A percentile compares a stretch with the other conserved stretches of the same genome.
Evolutionary conservation across 1,140 invertebrate species (phyloP).

Genomic region (Triops cancriformis): DNA sequence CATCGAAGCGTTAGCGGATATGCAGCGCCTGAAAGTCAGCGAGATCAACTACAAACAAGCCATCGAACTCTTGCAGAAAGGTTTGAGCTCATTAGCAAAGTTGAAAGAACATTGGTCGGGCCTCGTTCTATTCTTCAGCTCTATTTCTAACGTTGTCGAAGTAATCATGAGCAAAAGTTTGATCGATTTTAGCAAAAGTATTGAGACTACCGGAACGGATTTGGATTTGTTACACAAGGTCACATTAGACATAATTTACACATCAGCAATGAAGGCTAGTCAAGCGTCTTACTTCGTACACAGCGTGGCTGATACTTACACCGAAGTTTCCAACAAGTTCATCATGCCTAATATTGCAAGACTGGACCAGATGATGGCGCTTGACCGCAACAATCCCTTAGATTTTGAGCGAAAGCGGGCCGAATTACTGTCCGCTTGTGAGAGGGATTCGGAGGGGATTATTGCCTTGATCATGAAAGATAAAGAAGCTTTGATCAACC

Average conservation of each 20-base stretch:
- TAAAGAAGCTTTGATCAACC: neutral
- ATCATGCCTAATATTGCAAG: slow-evolving; percentile 17
- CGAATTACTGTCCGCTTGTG: slow-evolving; percentile 9
- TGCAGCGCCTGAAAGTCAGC: slow-evolving; percentile 23
- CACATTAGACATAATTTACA: slow-evolving; percentile 19
- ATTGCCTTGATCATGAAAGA: slow-evolving; percentile 22
- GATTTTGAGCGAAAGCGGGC: neutral
- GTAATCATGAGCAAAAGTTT: neutral
- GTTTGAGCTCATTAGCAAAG: neutral
- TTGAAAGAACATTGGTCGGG: slow-evolving; percentile 20
- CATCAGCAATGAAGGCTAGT: slow-evolving; percentile 19
- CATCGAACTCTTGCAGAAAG: slow-evolving; percentile 19
- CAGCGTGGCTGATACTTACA: slow-evolving; percentile 22
- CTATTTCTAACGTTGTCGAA: slow-evolving; percentile 20
- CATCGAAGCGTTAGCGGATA: slow-evolving; percentile 17
- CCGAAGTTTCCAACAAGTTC: slow-evolving; percentile 19
- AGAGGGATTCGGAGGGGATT: slow-evolving; percentile 14
- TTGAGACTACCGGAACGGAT: slow-evolving; percentile 15
- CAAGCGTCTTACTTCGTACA: slow-evolving; percentile 24
- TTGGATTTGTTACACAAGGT: neutral
- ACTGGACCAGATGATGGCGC: slow-evolving; percentile 16
- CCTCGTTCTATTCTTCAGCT: slow-evolving; percentile 21
- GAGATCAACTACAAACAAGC: slow-evolving; percentile 21
- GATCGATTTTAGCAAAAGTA: slow-evolving; percentile 15
- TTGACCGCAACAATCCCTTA: neutral